Evolutionary conservation across 1,140 invertebrate genomes (phyloP).

Genomic region (Scaptomyza graminum): DNA sequence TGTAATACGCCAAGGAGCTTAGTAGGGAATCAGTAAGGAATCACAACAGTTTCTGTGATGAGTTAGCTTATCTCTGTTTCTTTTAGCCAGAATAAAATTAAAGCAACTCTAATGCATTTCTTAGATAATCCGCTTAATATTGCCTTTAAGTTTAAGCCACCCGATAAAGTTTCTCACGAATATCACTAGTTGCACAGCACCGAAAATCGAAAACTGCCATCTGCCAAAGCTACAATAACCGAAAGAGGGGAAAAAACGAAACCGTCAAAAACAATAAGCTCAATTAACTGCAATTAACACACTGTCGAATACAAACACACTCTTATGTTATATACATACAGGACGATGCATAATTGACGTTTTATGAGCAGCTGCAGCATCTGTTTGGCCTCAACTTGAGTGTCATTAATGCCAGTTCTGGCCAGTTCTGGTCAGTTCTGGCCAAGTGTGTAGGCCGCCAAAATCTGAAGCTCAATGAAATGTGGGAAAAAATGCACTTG

Average conservation of each 20-base stretch:
- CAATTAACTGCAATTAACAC: constrained; percentile 71
- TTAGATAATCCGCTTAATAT: not conserved
- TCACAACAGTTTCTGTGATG: too few relatives aligned
- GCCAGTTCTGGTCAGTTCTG: constrained; percentile 7
- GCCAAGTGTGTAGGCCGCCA: constrained; percentile 60
- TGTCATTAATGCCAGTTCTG: constrained; percentile 53
- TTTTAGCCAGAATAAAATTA: too few relatives aligned
- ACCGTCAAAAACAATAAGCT: constrained; percentile 76
- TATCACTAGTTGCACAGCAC: constrained; percentile 17
- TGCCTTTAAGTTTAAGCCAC: not conserved
- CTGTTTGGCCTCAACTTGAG: constrained; percentile 55
- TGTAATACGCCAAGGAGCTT: not conserved
- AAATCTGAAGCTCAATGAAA: constrained; percentile 45
- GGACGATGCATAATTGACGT: constrained; percentile 62
- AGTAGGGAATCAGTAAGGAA: not conserved
- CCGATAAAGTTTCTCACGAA: constrained; percentile 25
- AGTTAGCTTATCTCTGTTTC: too few relatives aligned
- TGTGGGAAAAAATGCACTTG: constrained; percentile 54
- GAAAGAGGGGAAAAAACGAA: constrained; percentile 12
- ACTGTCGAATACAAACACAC: constrained; percentile 10
- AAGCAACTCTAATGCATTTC: not conserved
- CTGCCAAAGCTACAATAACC: constrained; percentile 36
- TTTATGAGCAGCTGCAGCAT: constrained; percentile 68
- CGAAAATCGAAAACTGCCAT: constrained; percentile 38
- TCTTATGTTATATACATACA: constrained; percentile 6